Evolutionary conservation across 2,888 invertebrate genomes (phyloP).

Genomic region (Candidula unifasciata): DNA sequence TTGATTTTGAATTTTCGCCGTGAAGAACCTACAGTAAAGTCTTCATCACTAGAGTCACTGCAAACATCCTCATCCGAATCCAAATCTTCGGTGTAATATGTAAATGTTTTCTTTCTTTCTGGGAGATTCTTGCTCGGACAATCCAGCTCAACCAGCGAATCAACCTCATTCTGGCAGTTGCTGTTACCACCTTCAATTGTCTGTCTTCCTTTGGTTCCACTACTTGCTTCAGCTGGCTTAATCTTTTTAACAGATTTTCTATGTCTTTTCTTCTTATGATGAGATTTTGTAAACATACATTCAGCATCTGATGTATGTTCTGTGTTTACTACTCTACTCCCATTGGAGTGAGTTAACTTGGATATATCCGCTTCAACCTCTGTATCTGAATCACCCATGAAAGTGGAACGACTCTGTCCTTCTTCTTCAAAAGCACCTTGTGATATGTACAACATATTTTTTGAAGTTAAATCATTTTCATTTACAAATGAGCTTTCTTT

Average conservation of each 20-base stretch:
- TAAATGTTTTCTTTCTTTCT: conserved; percentile 26
- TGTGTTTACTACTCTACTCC: background rate
- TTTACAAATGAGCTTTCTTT: background rate
- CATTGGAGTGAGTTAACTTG: background rate
- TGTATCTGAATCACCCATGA: background rate
- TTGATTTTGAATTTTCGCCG: background rate
- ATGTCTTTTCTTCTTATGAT: background rate
- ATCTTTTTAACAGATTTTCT: conserved; percentile 3
- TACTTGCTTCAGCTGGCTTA: background rate
- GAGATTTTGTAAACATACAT: background rate
- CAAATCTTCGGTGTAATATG: conserved; percentile 28
- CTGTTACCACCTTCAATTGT: background rate
- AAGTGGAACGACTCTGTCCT: background rate
- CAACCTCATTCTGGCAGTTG: conserved; percentile 30
- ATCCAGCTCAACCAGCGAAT: background rate
- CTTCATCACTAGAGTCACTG: conserved; percentile 41
- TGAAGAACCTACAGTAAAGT: background rate
- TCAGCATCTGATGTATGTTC: background rate
- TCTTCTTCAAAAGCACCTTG: background rate
- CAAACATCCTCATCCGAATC: conserved; percentile 50
- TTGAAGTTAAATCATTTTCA: background rate
- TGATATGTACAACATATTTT: background rate
- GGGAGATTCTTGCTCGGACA: conserved; percentile 3
- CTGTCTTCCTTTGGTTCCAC: background rate
- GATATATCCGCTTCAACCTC: background rate